phyloP scores from a whole-genome alignment of 2,888 invertebrate genomes.

The Hipparchia sbordonii region DNA sequence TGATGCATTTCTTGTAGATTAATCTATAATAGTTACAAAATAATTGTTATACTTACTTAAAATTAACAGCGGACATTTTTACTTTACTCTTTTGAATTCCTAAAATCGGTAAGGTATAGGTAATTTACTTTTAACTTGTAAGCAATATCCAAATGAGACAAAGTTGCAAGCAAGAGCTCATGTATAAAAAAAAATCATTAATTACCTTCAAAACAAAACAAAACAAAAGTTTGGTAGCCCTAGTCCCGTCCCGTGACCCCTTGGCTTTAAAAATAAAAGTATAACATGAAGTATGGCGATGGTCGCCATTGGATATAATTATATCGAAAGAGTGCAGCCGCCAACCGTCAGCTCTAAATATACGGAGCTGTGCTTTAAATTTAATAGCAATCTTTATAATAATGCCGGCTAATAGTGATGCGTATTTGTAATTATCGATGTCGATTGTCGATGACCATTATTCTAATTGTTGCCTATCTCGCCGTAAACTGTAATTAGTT shows the following conservation, averaged over 20 bases:
- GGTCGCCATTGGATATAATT: slow-evolving; percentile 68
- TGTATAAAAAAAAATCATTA: no score
- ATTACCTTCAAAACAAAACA: no score
- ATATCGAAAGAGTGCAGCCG: slow-evolving; percentile 62
- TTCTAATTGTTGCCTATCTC: slow-evolving; percentile 53
- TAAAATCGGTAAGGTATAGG: no score
- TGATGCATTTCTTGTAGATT: no score
- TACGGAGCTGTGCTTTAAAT: slow-evolving; percentile 66
- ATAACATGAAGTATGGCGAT: slow-evolving; percentile 60
- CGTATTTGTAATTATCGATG: slow-evolving; percentile 53
- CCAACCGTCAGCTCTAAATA: slow-evolving; percentile 73
- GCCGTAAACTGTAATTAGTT: slow-evolving; percentile 28
- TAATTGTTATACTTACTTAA: no score
- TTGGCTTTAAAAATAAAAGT: slow-evolving; percentile 57
- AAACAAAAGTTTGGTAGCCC: slow-evolving; percentile 9
- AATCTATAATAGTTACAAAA: no score
- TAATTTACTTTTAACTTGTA: no score
- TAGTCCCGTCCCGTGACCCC: slow-evolving; percentile 59
- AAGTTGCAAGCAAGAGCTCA: no score
- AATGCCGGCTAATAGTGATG: slow-evolving; percentile 71
- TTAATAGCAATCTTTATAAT: slow-evolving; percentile 82
- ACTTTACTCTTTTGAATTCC: no score
- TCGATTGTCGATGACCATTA: slow-evolving; percentile 71
- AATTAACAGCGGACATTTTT: no score
- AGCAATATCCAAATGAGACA: no score